These are phyloP conservation scores for Dicaeum eximium DNA, from an alignment of 2,113 vertebrate species.

Conservation along the genomic window DNA sequence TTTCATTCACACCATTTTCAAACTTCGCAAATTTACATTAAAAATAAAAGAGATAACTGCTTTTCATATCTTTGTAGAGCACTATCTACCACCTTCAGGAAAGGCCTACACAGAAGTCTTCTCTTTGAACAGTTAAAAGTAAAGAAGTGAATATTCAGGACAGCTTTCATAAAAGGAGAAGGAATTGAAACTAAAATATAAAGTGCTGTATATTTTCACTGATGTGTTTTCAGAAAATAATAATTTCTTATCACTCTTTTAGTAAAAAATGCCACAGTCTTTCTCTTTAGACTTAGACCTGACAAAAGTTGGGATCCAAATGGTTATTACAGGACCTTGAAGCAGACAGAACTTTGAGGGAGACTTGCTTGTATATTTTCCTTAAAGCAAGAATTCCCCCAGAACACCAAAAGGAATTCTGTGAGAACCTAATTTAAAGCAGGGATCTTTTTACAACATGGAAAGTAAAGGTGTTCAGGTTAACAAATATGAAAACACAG, in stretches of 20 bases:
- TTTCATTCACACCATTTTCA: neutral
- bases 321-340: neutral
- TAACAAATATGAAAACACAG: neutral
- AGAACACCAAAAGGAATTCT: neutral
- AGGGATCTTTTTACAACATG: neutral
- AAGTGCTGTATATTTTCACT: rapidly evolving
- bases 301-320: neutral
- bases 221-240: neutral
- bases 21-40: neutral
- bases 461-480: neutral
- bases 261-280: neutral
- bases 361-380: neutral
- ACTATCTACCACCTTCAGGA: neutral
- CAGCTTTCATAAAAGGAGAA: neutral
- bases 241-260: neutral
- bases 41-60: neutral
- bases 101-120: neutral
- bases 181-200: neutral
- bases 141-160: neutral
- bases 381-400: neutral
- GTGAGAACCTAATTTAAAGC: neutral
- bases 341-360: neutral
- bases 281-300: neutral
- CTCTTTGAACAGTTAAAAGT: neutral
- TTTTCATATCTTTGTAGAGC: neutral